These are phyloP conservation scores for Electrona antarctica DNA, from an alignment of 2,113 vertebrate species.

Conservation along the genomic window DNA sequence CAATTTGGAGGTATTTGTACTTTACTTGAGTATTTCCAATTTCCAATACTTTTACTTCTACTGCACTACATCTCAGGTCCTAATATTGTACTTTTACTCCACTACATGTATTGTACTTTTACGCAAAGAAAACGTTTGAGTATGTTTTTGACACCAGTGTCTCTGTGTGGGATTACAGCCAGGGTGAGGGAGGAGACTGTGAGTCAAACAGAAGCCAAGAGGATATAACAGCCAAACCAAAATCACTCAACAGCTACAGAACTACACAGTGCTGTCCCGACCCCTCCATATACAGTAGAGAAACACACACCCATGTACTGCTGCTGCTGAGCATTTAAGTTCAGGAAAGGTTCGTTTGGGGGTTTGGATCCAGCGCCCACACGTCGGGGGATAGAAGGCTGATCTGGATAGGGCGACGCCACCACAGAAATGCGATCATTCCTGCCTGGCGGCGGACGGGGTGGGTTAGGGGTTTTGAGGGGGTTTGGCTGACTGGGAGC, in stretches of 20 bases:
- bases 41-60: no score
- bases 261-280: constrained; percentile 47
- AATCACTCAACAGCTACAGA: constrained; percentile 66
- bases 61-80: no score
- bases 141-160: no score
- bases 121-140: no score
- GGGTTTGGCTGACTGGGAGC: no score
- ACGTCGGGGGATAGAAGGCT: constrained; percentile 40
- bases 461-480: no score
- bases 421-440: constrained; percentile 49
- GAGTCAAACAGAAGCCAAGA: constrained; percentile 58
- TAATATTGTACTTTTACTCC: no score
- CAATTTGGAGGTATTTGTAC: no score
- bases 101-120: no score
- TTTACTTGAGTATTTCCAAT: no score
- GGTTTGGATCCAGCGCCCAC: constrained; percentile 49
- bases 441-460: background rate
- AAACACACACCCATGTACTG: background rate
- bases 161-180: constrained; percentile 37
- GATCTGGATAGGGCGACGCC: constrained; percentile 41
- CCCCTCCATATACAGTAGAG: constrained; percentile 4
- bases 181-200: constrained; percentile 54
- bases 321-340: constrained; percentile 22
- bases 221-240: constrained; percentile 62
- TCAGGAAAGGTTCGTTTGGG: constrained; percentile 25